Evolutionary conservation across 2,888 invertebrate species (phyloP).

Genomic region (Temnothorax unifasciatus): DNA sequence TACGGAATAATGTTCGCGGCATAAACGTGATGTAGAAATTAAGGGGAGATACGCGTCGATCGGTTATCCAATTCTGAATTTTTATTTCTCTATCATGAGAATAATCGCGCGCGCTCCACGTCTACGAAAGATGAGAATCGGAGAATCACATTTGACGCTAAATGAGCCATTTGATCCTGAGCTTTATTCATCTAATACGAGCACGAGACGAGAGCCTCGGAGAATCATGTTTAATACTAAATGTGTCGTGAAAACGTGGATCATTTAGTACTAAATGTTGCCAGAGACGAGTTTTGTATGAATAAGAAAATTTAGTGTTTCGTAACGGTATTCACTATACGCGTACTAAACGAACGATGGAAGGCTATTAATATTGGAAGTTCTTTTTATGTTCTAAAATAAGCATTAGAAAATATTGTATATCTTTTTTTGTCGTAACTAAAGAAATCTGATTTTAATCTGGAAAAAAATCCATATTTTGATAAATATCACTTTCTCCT

Average conservation of each 20-base stretch:
- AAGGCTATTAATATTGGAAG: neutral
- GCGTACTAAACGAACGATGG: neutral
- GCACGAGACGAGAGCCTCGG: neutral
- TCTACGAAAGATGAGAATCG: neutral
- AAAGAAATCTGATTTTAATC: neutral
- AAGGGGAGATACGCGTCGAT: neutral
- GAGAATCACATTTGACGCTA: slow-evolving; percentile 9
- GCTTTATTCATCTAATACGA: slow-evolving; percentile 9
- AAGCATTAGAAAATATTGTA: neutral
- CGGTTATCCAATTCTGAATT: slow-evolving; percentile 8
- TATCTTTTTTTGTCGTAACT: neutral
- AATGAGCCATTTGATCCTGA: slow-evolving; percentile 18
- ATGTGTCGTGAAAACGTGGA: neutral
- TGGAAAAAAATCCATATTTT: neutral
- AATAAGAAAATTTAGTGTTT: neutral
- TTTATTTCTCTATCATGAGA: neutral
- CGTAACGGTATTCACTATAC: neutral
- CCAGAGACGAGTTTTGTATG: neutral
- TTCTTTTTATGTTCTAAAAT: neutral
- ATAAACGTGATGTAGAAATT: slow-evolving; percentile 24
- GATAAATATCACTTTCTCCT: neutral
- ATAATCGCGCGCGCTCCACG: neutral
- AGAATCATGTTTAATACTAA: slow-evolving; percentile 12
- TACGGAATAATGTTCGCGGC: neutral
- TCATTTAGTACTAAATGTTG: slow-evolving; percentile 25